phyloP scores from a whole-genome alignment of 2,888 invertebrate species.

The Temnothorax unifasciatus region DNA sequence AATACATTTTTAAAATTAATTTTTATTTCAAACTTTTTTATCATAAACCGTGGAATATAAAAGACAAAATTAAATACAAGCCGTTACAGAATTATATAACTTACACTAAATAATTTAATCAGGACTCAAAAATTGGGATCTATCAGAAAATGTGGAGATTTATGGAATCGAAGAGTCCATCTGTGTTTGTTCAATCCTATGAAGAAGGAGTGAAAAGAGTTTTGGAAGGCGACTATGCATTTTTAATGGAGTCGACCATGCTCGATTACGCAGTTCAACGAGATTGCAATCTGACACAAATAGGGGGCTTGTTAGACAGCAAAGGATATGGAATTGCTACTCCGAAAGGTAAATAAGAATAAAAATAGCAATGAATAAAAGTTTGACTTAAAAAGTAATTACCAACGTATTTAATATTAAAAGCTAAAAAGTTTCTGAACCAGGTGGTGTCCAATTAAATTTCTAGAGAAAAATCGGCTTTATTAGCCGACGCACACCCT shows the following conservation, averaged over 20 bases:
- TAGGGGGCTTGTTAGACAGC: constrained; percentile 94
- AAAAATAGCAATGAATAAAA: neutral
- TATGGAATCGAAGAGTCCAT: constrained; percentile 93
- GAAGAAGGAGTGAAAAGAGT: constrained; percentile 97
- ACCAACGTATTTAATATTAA: constrained; percentile 5
- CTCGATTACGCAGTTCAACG: constrained; percentile 98
- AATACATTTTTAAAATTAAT: neutral
- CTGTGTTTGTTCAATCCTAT: constrained; percentile 95
- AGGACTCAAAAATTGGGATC: constrained; percentile 96
- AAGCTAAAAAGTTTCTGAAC: constrained; percentile 10
- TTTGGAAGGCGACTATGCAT: constrained; percentile 96
- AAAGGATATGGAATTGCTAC: constrained; percentile 99
- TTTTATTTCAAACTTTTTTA: constrained; percentile 8
- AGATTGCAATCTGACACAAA: constrained; percentile 98
- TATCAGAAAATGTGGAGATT: constrained; percentile 98
- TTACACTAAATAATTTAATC: neutral
- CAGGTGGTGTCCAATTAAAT: constrained; percentile 15
- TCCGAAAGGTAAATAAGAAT: constrained; percentile 91
- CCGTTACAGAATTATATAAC: neutral
- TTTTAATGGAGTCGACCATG: constrained; percentile 99
- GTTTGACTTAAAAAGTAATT: neutral
- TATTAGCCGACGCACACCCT: neutral
- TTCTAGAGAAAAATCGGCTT: constrained; percentile 9
- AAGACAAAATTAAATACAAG: neutral
- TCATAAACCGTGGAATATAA: neutral